Evolutionary conservation across 2,797 vertebrate species (phyloP).

Genomic region (Tauraco hartlaubi): DNA sequence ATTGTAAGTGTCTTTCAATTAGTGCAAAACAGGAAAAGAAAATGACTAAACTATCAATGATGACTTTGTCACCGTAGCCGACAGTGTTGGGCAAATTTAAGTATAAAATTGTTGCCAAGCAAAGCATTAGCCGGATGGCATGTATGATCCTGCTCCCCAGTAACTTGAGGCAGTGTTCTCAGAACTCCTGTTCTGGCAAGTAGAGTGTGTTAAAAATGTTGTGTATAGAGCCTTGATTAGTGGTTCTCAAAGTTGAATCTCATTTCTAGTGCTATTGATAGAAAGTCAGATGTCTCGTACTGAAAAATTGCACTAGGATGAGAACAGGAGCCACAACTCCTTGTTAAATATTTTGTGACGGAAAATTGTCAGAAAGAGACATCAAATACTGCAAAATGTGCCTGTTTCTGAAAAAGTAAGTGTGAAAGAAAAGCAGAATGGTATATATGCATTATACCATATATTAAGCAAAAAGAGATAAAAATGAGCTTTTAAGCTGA

Average conservation of each 20-base stretch:
- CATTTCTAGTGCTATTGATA: not conserved
- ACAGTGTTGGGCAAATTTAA: not conserved
- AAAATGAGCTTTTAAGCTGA: not conserved
- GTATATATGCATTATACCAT: accelerated
- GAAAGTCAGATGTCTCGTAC: not conserved
- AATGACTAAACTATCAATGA: not conserved
- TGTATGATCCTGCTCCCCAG: not conserved
- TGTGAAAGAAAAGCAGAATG: not conserved
- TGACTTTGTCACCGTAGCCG: not conserved
- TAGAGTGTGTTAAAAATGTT: not conserved
- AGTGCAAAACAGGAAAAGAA: not conserved
- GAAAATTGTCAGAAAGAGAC: constrained; percentile 8
- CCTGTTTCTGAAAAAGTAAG: not conserved
- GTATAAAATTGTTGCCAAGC: not conserved
- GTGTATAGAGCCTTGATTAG: constrained; percentile 5
- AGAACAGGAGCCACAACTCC: not conserved
- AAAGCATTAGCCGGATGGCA: not conserved
- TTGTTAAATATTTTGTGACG: constrained; percentile 30
- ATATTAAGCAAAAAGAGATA: not conserved
- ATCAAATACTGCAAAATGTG: not conserved
- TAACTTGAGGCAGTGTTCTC: not conserved
- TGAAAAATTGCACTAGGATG: not conserved
- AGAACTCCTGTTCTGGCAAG: not conserved
- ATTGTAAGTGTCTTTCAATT: not conserved
- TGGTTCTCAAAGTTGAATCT: not conserved